These are phyloP conservation scores for Mellilla xanthometata DNA, from an alignment of 2,888 invertebrate genomes.

Conservation along the genomic window DNA sequence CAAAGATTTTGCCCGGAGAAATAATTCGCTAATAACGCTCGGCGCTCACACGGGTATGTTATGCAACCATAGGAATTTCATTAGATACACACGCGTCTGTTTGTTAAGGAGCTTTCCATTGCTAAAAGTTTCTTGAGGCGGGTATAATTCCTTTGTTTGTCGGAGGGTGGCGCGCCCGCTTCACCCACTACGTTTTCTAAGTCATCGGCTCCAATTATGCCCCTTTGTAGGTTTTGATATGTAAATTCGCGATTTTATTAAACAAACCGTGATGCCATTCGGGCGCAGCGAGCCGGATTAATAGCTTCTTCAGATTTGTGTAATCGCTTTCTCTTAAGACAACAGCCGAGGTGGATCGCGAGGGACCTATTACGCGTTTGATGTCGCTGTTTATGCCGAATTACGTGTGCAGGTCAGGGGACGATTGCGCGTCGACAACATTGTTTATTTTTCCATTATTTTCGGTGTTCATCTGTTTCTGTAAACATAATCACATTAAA, in stretches of 20 bases:
- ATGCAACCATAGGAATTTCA: conserved; percentile 83
- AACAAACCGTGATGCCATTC: conserved; percentile 82
- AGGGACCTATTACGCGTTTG: conserved; percentile 63
- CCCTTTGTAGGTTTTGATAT: conserved; percentile 83
- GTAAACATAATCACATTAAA: conserved; percentile 25
- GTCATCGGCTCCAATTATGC: conserved; percentile 83
- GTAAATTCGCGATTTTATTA: conserved; percentile 83
- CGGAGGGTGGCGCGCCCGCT: conserved; percentile 67
- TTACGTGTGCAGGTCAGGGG: conserved; percentile 34
- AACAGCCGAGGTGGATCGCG: conserved; percentile 67
- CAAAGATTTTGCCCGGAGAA: conserved; percentile 79
- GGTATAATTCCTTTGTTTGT: conserved; percentile 83
- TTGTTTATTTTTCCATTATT: conserved; percentile 17
- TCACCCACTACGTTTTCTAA: conserved; percentile 81
- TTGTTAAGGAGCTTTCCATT: conserved; percentile 83
- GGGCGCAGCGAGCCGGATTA: conserved; percentile 80
- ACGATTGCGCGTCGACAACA: conserved; percentile 15
- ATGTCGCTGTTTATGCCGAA: conserved; percentile 40
- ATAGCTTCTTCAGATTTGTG: conserved; percentile 83
- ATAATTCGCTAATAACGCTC: conserved; percentile 81
- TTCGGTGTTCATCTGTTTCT: conserved; percentile 19
- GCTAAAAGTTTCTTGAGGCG: conserved; percentile 84
- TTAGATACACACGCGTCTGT: conserved; percentile 83
- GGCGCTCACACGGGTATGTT: conserved; percentile 77
- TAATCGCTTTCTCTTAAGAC: conserved; percentile 82